Percentiles rank a stretch among this genome's conserved stretches.
Evolutionary conservation across 2,113 vertebrate species (phyloP).

Genomic region (Phrynosoma blainvillii): DNA sequence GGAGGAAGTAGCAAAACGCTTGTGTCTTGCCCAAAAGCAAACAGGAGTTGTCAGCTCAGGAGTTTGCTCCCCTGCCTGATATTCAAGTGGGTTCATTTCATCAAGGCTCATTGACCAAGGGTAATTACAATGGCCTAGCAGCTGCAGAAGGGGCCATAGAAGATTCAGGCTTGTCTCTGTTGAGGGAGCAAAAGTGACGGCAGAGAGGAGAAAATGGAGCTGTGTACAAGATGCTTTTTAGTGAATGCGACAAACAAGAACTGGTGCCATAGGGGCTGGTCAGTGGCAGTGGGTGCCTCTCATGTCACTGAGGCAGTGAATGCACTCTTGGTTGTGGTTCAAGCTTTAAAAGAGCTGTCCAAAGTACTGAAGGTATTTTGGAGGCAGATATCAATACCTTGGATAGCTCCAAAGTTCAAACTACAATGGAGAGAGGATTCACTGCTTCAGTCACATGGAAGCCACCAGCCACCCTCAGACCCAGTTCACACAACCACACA

Average conservation of each 20-base stretch:
- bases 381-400: too few species aligned
- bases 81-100: constrained; percentile 25
- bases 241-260: neutral
- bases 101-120: constrained; percentile 27
- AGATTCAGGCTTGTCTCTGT: neutral
- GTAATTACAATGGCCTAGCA: constrained; percentile 14
- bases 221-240: neutral
- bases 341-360: too few species aligned
- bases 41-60: constrained; percentile 22
- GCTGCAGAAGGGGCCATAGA: neutral
- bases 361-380: too few species aligned
- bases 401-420: too few species aligned
- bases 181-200: neutral
- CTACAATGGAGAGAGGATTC: too few species aligned
- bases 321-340: too few species aligned
- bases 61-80: constrained; percentile 26
- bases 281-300: too few species aligned
- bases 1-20: neutral
- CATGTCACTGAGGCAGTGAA: too few species aligned
- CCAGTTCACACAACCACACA: neutral
- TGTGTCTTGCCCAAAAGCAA: constrained; percentile 28
- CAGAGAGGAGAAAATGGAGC: neutral
- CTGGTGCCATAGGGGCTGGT: too few species aligned
- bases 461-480: too few species aligned
- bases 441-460: too few species aligned